Base-by-base conservation (phyloP, 2,113 vertebrate genomes). In the Leucoraja erinaceus region DNA sequence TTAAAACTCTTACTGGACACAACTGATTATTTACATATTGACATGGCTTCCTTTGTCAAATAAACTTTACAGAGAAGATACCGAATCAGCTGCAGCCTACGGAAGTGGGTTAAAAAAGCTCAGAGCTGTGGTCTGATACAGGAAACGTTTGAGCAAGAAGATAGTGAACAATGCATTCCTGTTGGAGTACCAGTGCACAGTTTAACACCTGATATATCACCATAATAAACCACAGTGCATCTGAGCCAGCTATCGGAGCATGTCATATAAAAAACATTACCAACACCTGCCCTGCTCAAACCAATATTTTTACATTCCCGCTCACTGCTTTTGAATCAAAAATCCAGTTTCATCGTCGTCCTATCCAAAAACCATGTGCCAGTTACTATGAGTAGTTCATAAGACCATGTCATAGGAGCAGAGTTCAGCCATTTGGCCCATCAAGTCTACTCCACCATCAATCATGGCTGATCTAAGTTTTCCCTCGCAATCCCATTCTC, bases 71-170 rank as follows among this genome's bases (percentile, higher is more conserved):
- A 88, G 59, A 66, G 38, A 88, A 25, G 54, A 91, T 6, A 72
- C 66, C 72, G 1, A 91, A 72, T 72, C 92, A 63, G 75, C 31
- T 76, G 72, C 75, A 93, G 77, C 56, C 28, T 90, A 76, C 61
- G 74, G 93, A 93, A 78, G 86, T 93, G 86, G 68, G 93, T 76
- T 91, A 61, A 91, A 70, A 5, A 86, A 75, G 14, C 86, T 9
- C 38, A 31, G 18, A 25, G n/a, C 77, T 86, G 93, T 47, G 72
- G 72, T 75, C 88, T 76, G 33, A 72, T 78, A 66, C 12, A 91
- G 84, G 86, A 91, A 93, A 90, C 83, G 90, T 56, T 93, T 78
- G 47, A 75, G 66, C 74, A 12, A 75, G 33, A 91, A 66, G 70
- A 74, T 1, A 28, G 61, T 74, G 91, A 90, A 76, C 93, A 90